Evolutionary conservation across 2,797 vertebrate genomes (phyloP).

Genomic region (Cheirogaleus major): DNA sequence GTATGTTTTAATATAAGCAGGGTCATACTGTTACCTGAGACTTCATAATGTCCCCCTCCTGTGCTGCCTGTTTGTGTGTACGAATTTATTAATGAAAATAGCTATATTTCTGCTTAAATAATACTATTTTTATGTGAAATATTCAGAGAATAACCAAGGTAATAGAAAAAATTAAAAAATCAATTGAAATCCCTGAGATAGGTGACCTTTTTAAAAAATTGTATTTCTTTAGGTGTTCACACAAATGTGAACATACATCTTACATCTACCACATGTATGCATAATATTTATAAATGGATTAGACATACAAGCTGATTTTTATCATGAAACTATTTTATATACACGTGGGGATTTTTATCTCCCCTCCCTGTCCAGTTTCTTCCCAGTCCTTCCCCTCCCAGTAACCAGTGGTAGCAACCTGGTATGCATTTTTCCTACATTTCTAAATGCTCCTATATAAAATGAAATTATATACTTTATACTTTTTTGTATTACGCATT

Average conservation of each 20-base stretch:
- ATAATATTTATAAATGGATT: not conserved
- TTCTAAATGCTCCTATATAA: not conserved
- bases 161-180: not conserved
- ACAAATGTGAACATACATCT: not conserved
- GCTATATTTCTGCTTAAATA: constrained; percentile 33
- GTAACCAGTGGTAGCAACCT: not conserved
- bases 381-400: not conserved
- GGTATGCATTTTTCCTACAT: not conserved
- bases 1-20: not conserved
- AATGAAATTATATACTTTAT: not conserved
- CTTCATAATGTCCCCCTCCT: not conserved
- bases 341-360: not conserved
- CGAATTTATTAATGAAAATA: not conserved
- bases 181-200: not conserved
- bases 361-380: too few species aligned
- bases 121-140: not conserved
- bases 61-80: not conserved
- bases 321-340: not conserved
- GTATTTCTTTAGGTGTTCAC: not conserved
- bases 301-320: not conserved
- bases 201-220: not conserved
- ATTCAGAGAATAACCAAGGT: not conserved
- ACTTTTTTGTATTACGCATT: not conserved
- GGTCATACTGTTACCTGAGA: not conserved
- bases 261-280: not conserved